Conservation (phyloP, 2,888 invertebrate genomes). For the Cryptocheilus praepositus region DNA sequence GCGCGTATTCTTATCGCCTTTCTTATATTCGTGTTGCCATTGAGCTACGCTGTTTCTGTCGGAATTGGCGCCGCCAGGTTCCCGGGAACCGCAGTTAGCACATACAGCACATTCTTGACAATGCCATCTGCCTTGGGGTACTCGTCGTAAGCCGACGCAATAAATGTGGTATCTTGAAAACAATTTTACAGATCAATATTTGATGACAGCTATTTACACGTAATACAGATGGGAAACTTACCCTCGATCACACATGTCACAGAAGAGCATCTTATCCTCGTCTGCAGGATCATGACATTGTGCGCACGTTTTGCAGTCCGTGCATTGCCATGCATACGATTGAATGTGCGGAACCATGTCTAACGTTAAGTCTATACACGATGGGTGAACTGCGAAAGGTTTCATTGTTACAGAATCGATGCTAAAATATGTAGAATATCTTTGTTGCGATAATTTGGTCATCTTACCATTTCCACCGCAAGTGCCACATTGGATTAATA, state of each 20-base stretch:
- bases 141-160: constrained; percentile 88
- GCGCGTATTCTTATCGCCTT: constrained; percentile 75
- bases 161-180: constrained; percentile 85
- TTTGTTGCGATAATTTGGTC: constrained; percentile 63
- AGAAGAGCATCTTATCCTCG: constrained; percentile 95
- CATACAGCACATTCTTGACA: constrained; percentile 87
- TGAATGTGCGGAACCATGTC: constrained; percentile 90
- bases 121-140: constrained; percentile 93
- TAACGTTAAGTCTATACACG: constrained; percentile 88
- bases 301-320: constrained; percentile 93
- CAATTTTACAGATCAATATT: not conserved
- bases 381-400: constrained; percentile 83
- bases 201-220: constrained; percentile 8
- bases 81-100: constrained; percentile 76
- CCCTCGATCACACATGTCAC: constrained; percentile 95
- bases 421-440: not conserved
- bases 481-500: constrained; percentile 79
- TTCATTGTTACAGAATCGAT: not conserved
- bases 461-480: constrained; percentile 79
- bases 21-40: constrained; percentile 77
- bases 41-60: constrained; percentile 72
- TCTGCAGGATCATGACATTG: constrained; percentile 88
- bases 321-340: constrained; percentile 94
- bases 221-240: constrained; percentile 53
- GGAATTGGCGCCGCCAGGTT: constrained; percentile 74